Conservation (phyloP, 2,113 vertebrate species). For the Oceanodroma tethys region DNA sequence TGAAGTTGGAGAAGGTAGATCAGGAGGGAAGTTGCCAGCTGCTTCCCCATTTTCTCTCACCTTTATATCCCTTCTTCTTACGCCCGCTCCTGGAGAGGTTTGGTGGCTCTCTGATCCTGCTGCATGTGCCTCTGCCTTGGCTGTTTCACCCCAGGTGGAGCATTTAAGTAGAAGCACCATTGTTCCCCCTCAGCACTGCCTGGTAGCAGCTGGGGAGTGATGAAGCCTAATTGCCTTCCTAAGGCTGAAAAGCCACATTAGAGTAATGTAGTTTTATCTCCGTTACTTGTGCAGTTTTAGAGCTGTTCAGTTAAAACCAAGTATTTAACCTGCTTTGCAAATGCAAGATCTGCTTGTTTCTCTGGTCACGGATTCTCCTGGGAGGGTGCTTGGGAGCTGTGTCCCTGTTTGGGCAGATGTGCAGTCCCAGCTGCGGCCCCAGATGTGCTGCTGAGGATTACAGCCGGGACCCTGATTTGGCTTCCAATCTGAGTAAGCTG, state of each 20-base stretch:
- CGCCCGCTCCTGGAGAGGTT: not conserved
- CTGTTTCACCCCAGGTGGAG: not conserved
- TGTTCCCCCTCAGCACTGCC: not conserved
- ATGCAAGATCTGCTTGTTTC: not conserved
- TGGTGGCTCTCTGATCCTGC: not conserved
- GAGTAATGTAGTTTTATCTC: not conserved
- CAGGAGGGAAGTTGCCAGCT: not conserved
- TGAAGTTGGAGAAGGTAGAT: not conserved
- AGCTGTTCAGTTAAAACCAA: not conserved
- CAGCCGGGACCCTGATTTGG: not conserved
- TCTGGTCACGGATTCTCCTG: not conserved
- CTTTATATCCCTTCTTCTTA: not conserved
- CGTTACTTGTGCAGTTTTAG: not conserved
- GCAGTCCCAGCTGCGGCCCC: not conserved
- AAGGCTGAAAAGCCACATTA: not conserved
- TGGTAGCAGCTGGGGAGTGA: not conserved
- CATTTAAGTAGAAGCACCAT: not conserved
- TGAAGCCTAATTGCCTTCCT: not conserved
- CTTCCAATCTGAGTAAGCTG: not conserved
- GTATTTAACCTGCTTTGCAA: not conserved
- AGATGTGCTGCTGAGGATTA: not conserved
- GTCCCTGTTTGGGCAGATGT: not conserved
- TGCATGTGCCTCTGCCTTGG: not conserved
- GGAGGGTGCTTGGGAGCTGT: not conserved
- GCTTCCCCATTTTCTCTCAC: not conserved